These are phyloP conservation scores for Rhabdomys pumilio DNA, from an alignment of 2,797 vertebrate species.

Conservation along the genomic window DNA sequence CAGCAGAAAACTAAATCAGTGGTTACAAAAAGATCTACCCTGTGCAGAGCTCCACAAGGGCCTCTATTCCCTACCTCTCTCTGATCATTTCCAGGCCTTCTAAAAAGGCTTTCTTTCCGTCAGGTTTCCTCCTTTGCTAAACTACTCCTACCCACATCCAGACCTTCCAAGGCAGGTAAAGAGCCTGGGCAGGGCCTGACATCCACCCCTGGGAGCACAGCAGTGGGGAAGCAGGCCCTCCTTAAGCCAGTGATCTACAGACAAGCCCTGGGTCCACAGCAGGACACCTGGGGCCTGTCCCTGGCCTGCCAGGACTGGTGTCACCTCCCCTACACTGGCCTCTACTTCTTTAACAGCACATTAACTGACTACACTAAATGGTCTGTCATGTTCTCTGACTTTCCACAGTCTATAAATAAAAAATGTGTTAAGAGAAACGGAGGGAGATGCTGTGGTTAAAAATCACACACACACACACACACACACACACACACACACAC, in stretches of 20 bases:
- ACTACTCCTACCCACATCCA: background rate
- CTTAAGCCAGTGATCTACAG: background rate
- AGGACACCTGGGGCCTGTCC: background rate
- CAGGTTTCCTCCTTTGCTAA: background rate
- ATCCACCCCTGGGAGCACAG: too few relatives aligned
- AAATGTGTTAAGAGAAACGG: background rate
- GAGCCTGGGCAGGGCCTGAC: background rate
- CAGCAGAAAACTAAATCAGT: conserved; percentile 68
- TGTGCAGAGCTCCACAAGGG: background rate
- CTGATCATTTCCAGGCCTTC: conserved; percentile 59
- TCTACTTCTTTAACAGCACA: background rate
- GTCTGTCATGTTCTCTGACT: background rate
- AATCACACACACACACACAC: too few relatives aligned
- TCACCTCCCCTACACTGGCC: background rate
- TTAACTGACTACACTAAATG: background rate
- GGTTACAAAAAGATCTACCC: conserved; percentile 68
- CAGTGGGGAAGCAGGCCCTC: background rate
- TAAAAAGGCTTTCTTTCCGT: conserved; percentile 36
- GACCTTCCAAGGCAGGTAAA: background rate
- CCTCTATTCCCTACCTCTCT: conserved; percentile 57
- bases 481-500: too few relatives aligned
- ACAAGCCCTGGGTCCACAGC: background rate
- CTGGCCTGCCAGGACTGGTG: fast-evolving
- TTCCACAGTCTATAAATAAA: background rate
- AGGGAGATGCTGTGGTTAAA: too few relatives aligned